Base-by-base conservation (phyloP, 1,140 invertebrate genomes). In the Arctopsyche grandis region DNA sequence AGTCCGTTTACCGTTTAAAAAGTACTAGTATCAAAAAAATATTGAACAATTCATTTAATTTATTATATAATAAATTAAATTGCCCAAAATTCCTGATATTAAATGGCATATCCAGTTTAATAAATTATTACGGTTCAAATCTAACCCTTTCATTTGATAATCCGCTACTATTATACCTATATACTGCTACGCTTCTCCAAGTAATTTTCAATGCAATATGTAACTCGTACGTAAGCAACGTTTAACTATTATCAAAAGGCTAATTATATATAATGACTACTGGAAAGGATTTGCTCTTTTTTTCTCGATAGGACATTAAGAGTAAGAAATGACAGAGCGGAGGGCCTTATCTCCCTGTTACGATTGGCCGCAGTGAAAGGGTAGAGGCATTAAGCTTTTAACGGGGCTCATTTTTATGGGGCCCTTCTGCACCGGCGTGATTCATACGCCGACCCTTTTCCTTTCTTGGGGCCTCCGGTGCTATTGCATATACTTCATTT, bases 401-500 rank as follows among this genome's bases (percentile, higher is more conserved):
- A 66, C 63, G 63, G 63, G 63, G 63, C 24, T 66, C 63, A 66
- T 66, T 66, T 66, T 66, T 66, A 66, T 66, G 63, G 63, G 58
- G 24, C 63, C 63, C 63, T 66, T 29, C 63, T 66, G 63, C 56
- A 60, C 56, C 56, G n/a, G 56, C 56, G 56, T 66, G 63, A 66
- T 66, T 66, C 63, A 66, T 66, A 9, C 63, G 9, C 63, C 19
- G 63, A 66, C 63, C 63, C 63, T 66, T 66, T 66, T 66, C 24
- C 63, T 66, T 26, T 66, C 24, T 66, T 29, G 63, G 9, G 63
- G 4, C 21, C 24, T 16, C 5, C 1, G 21, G 21, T 60, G 21
- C 16, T 16, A 1, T 19, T 9, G 24, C 5, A 26, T 16, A 60
- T 19, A 60, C 16, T 60, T 16, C 63, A 29, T 66, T 12, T 22